These are phyloP conservation scores for Acronicta leporina DNA, from an alignment of 2,888 invertebrate species.

Conservation along the genomic window DNA sequence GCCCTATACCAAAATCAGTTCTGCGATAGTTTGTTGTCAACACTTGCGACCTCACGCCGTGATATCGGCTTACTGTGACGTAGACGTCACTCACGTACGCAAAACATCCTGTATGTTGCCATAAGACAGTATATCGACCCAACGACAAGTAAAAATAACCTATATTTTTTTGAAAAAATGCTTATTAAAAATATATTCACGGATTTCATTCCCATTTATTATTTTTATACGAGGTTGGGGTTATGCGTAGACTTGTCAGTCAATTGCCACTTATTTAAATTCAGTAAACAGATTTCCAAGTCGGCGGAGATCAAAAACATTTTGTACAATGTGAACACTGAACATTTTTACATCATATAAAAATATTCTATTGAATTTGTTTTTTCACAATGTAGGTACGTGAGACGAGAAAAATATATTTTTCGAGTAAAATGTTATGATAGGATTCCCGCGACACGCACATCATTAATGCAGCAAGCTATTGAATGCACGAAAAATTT, in stretches of 20 bases:
- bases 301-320: not conserved
- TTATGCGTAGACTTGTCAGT: too few species aligned
- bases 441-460: not conserved
- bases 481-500: not conserved
- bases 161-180: too few species aligned
- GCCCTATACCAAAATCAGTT: conserved; percentile 36
- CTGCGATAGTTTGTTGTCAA: conserved; percentile 45
- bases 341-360: not conserved
- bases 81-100: conserved; percentile 21
- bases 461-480: conserved; percentile 2
- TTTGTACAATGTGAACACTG: not conserved
- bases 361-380: conserved; percentile 2
- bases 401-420: conserved; percentile 5
- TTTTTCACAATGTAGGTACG: conserved; percentile 2
- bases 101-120: conserved; percentile 18
- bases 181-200: too few species aligned
- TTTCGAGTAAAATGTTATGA: conserved; percentile 4
- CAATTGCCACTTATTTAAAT: not conserved
- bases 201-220: too few species aligned
- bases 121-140: conserved; percentile 2
- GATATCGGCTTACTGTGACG: conserved; percentile 47
- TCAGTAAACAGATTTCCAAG: not conserved
- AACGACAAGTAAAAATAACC: not conserved
- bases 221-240: too few species aligned
- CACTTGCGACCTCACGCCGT: conserved; percentile 40